Conservation (phyloP, 2,797 vertebrate genomes). For the Atherinosoma microstoma region DNA sequence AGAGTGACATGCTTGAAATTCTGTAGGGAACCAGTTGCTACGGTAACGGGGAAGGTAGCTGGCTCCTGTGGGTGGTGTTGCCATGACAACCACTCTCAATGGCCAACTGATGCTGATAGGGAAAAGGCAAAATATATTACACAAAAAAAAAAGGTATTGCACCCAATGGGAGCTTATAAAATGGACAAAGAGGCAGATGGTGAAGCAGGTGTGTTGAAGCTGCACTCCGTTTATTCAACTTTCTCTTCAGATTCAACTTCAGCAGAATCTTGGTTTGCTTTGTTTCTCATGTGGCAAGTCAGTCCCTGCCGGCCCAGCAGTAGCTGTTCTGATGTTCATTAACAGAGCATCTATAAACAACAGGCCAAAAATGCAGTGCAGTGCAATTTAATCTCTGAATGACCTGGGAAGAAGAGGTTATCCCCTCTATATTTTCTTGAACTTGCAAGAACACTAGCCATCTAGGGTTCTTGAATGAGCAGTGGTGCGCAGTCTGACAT, state of each 20-base stretch:
- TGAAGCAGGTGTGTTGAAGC: slow-evolving; percentile 35
- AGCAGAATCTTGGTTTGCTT: slow-evolving; percentile 5
- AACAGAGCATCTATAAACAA: slow-evolving; percentile 49
- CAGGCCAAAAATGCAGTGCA: slow-evolving; percentile 29
- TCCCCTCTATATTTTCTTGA: slow-evolving; percentile 28
- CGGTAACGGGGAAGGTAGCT: slow-evolving; percentile 85
- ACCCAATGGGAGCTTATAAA: slow-evolving; percentile 37
- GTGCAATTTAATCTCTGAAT: slow-evolving; percentile 2
- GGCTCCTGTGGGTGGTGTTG: slow-evolving; percentile 86
- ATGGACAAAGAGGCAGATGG: slow-evolving; percentile 36
- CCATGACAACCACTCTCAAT: slow-evolving; percentile 83
- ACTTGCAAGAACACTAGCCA: slow-evolving; percentile 19
- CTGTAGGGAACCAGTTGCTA: slow-evolving; percentile 86
- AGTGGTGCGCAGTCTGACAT: slow-evolving; percentile 20
- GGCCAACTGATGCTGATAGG: slow-evolving; percentile 84
- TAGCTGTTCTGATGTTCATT: slow-evolving; percentile 55
- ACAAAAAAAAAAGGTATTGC: slow-evolving; percentile 35
- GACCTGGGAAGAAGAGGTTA: slow-evolving; percentile 40
- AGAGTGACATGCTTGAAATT: slow-evolving; percentile 82
- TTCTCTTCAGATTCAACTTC: slow-evolving; percentile 9
- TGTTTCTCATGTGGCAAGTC: slow-evolving; percentile 1
- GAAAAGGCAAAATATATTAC: slow-evolving; percentile 50
- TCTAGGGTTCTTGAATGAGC: slow-evolving; percentile 28
- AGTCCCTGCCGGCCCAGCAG: slow-evolving; percentile 31
- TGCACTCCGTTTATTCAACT: slow-evolving; percentile 31